These are phyloP conservation scores for Abrostola tripartita DNA, from an alignment of 2,888 invertebrate species.

Conservation along the genomic window DNA sequence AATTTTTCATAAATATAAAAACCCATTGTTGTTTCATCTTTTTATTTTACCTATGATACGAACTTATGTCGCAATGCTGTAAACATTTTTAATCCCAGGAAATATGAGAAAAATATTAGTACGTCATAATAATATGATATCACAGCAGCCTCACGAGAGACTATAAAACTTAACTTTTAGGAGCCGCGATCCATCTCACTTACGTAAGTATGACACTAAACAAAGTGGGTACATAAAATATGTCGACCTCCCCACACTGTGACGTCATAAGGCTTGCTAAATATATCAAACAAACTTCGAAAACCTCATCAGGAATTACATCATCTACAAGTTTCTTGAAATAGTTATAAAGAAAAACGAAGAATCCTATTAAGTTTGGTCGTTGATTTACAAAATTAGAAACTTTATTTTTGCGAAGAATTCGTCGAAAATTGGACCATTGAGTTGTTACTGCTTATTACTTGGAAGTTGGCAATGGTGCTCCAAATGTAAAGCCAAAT, in stretches of 20 bases:
- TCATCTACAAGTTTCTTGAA: conserved; percentile 12
- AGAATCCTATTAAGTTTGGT: conserved; percentile 6
- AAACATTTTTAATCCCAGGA: neutral
- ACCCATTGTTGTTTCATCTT: too few relatives aligned
- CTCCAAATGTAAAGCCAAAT: conserved; percentile 52
- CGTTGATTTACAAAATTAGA: conserved; percentile 10
- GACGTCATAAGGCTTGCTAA: conserved; percentile 25
- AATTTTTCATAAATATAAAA: too few relatives aligned
- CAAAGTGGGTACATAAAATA: conserved; percentile 26
- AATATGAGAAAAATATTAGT: neutral
- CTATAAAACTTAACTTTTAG: conserved; percentile 30
- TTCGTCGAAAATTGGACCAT: conserved; percentile 30
- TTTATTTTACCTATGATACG: too few relatives aligned
- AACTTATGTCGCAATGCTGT: too few relatives aligned
- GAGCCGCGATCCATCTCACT: conserved; percentile 31
- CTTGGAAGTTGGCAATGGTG: conserved; percentile 44
- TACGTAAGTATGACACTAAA: conserved; percentile 39
- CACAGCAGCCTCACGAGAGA: neutral
- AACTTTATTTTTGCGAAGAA: conserved; percentile 23
- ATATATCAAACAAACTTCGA: conserved; percentile 34
- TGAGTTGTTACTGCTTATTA: conserved; percentile 52
- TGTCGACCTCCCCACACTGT: neutral
- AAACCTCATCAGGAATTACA: conserved; percentile 33
- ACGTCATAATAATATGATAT: neutral
- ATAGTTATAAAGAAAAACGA: conserved; percentile 13